Evolutionary conservation across 1,140 invertebrate species (phyloP).

Genomic region (Nylanderia fulva): DNA sequence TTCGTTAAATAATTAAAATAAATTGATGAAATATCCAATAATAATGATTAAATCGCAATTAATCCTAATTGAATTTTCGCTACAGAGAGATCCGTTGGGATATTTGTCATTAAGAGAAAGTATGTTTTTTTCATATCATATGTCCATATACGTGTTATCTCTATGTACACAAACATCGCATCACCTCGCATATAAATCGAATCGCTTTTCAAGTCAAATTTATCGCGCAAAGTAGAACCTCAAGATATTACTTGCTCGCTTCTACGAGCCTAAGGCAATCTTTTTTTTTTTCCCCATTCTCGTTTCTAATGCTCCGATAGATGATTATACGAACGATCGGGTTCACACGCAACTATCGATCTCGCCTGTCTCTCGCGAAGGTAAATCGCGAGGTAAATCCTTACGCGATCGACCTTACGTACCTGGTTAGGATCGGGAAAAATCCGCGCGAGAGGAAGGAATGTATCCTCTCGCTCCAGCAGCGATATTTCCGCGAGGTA

Average conservation of each 20-base stretch:
- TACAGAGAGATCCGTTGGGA: too few species aligned
- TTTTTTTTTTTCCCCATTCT: background rate
- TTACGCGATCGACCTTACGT: background rate
- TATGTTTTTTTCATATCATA: background rate
- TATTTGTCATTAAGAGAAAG: slow-evolving; percentile 7
- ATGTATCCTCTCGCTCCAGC: slow-evolving; percentile 21
- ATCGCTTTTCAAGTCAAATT: background rate
- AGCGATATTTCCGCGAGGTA: slow-evolving; percentile 67
- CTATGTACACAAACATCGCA: background rate
- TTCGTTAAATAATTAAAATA: background rate
- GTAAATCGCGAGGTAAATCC: background rate
- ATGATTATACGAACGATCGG: background rate
- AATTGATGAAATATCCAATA: background rate
- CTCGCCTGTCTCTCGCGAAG: background rate
- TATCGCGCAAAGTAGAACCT: background rate
- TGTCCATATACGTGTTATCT: background rate
- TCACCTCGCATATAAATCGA: background rate
- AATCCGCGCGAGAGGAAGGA: background rate
- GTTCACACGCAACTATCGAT: background rate
- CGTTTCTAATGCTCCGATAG: background rate
- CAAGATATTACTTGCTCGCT: background rate
- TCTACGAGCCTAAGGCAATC: background rate
- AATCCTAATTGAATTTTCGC: background rate
- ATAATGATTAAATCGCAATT: background rate
- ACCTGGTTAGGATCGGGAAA: slow-evolving; percentile 26